Evolutionary conservation across 2,113 vertebrate species (phyloP), one percentile per base, ranked within the genome.

Genomic region (Cephalopholis sonnerati): DNA sequence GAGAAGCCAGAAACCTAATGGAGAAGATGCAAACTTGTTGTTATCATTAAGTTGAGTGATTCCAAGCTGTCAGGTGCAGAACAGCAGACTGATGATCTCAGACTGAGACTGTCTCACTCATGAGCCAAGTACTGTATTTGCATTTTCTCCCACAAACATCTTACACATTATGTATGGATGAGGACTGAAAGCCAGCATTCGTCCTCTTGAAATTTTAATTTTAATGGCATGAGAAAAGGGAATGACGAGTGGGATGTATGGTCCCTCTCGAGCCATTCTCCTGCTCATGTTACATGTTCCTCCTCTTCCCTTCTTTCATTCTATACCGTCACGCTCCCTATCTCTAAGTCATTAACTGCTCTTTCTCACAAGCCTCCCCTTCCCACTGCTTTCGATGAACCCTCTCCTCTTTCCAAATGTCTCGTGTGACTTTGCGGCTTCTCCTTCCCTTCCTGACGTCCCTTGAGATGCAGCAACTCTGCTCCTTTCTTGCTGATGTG

Each of bases 391-490:
- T 29, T 16, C 22, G 41, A 24, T 64, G 1, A 61, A 69, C 32
- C 10, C 39, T 53, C 24, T 27, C 4, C 15, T 68, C 18, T 29
- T 74, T 83, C 59, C 57, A 61, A 83, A 87, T 22, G 46, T 84
- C 84, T 77, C 39, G 24, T 64, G 66, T 73, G 66, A 86, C 86
- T 81, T 84, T 74, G 82, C 25, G 32, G 50, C 61, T 70, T 75
- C 71, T 78, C 62, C 32, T 25, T 54, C 65, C 46, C 41, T 7
- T 78, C 69, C 46, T 41, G 53, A 84, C 68, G 24, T 79, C 77
- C 84, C 70, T 36, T 22, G 83, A 76, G 76, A 61, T 20, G 65
- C 63, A 44, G 27, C 46, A 57, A 44, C 82, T 68, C 36, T 7
- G 24, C 66, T 78, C 68, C 41, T 77, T 58, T 65, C 18, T 44